Evolutionary conservation across 35 echinoderm and acorn worm genomes (phyloP).

Genomic region (Lytechinus pictus): DNA sequence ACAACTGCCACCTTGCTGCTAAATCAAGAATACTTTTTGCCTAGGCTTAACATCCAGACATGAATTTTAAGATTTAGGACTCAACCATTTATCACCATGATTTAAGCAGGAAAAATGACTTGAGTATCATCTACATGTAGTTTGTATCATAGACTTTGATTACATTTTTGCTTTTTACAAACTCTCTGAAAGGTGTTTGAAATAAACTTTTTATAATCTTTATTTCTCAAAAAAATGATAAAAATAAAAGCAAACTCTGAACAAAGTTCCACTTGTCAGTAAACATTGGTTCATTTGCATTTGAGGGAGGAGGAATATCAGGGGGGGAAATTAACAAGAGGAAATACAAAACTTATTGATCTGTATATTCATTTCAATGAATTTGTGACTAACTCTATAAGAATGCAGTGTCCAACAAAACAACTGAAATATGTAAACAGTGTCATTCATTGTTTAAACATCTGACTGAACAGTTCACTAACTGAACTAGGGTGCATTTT

Average conservation of each 20-base stretch:
- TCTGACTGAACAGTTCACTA: neutral
- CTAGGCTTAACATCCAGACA: neutral
- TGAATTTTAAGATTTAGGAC: neutral
- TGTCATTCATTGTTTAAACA: neutral
- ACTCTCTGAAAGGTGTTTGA: neutral
- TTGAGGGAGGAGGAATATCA: neutral
- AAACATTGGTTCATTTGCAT: neutral
- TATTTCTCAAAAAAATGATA: neutral
- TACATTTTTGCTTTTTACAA: neutral
- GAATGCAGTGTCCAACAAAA: neutral
- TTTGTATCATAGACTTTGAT: neutral
- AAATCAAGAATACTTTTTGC: neutral
- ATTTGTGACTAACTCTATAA: neutral
- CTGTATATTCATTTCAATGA: neutral
- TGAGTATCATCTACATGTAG: too few species aligned
- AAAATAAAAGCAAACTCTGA: neutral
- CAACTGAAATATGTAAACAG: neutral
- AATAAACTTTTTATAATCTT: neutral
- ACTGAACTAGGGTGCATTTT: neutral
- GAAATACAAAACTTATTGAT: too few species aligned
- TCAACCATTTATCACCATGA: too few species aligned
- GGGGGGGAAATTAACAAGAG: neutral
- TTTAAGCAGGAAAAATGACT: too few species aligned
- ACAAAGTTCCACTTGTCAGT: neutral
- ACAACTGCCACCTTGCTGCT: neutral